Evolutionary conservation across 2,888 invertebrate species (phyloP), one percentile per base, ranked within the genome.

Genomic region (Coleophora flavipennella): DNA sequence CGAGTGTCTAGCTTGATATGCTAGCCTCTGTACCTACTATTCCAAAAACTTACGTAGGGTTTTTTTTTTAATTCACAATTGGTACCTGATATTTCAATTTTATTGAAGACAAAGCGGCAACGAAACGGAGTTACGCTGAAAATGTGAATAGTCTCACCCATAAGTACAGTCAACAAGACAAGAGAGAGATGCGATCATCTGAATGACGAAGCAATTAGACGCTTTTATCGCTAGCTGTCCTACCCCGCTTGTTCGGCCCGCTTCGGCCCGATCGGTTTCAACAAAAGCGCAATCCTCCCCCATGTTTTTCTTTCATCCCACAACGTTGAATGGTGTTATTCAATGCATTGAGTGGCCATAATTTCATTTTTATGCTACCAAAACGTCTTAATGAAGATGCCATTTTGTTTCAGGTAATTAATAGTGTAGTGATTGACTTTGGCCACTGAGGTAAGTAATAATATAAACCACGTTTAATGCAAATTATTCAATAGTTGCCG

Each of bases 291-390:
- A 78, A 65, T 65, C 70, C 75, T 64, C 74, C 74, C 71, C 77
- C 72, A 68, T 78, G 81, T 83, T 83, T 79, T 81, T 80, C 81
- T 81, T 81, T 81, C 78, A 78, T 78, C 80, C 67, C 65, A 70
- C 60, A 64, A 70, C 68, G 65, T 62, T 74, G 77, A 76, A 80
- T 68, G 75, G 68, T 58, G 73, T 75, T 75, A 71, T 75, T 68
- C 77, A 69, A 51, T 50, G 56, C 52, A 49, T 59, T 57, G 51
- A 57, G 52, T 51, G 47, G 43, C 47, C 48, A 50, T 42, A 50
- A 46, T 31, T 45, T 43, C 45, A 44, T 51, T 51, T 46, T 50
- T 48, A 51, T 42, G 43, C 14, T 35, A 28, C 32, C 31, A 11
- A 33, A 31, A 31, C 27, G 35, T 43, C 51, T 47, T 48, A 59